phyloP scores from a whole-genome alignment of 2,113 vertebrate species.

The Pyxicephalus adspersus region DNA sequence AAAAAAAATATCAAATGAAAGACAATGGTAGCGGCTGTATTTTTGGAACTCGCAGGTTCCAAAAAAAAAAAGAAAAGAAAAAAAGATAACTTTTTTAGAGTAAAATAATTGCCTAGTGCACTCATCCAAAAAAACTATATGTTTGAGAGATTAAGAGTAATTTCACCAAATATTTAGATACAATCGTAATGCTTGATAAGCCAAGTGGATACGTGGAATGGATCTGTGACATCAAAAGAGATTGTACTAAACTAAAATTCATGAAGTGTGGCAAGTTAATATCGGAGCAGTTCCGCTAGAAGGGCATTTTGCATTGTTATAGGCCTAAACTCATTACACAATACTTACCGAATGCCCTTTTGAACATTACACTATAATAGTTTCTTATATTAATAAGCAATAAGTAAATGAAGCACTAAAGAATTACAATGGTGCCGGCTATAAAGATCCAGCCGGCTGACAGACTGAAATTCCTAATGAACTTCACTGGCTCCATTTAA shows the following conservation, averaged over 20 bases:
- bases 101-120: slow-evolving; percentile 50
- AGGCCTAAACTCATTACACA: slow-evolving; percentile 52
- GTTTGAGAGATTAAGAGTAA: slow-evolving; percentile 52
- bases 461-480: slow-evolving; percentile 50
- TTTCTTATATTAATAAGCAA: slow-evolving; percentile 56
- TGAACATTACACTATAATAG: slow-evolving; percentile 50
- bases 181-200: slow-evolving; percentile 47
- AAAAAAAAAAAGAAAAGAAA: slow-evolving; percentile 14
- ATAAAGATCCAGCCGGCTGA: slow-evolving; percentile 48
- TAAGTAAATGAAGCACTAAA: slow-evolving; percentile 55
- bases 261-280: slow-evolving; percentile 53
- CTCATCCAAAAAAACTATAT: slow-evolving; percentile 50
- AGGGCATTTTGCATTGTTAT: slow-evolving; percentile 51
- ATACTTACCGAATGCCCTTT: slow-evolving; percentile 56
- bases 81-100: slow-evolving; percentile 33
- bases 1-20: slow-evolving; percentile 11
- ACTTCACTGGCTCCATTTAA: slow-evolving; percentile 47
- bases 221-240: slow-evolving; percentile 54
- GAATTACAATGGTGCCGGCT: slow-evolving; percentile 45
- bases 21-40: background rate
- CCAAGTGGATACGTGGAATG: slow-evolving; percentile 40
- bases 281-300: slow-evolving; percentile 48
- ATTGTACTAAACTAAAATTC: slow-evolving; percentile 55
- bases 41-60: slow-evolving; percentile 34
- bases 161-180: slow-evolving; percentile 55